phyloP scores from a whole-genome alignment of 23 tunicate species.

The Corella eumyota region DNA sequence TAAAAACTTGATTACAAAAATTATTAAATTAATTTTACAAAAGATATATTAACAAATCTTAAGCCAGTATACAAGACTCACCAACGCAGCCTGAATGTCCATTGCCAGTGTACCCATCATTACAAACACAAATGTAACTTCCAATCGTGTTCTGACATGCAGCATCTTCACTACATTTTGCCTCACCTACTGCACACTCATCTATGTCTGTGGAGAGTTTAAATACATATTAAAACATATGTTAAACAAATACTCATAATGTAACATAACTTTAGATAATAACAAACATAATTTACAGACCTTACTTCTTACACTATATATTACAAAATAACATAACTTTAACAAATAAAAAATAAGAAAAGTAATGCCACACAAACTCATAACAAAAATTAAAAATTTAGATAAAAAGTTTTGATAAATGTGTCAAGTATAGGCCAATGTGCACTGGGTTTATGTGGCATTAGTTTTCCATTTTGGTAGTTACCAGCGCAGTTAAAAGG shows the following conservation, averaged over 20 bases:
- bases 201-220: conserved; percentile 41
- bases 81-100: conserved; percentile 7
- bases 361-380: conserved; percentile 4
- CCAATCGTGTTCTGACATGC: conserved; percentile 45
- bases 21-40: conserved; percentile 1
- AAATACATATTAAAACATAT: too few species aligned
- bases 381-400: background rate
- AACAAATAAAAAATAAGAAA: too few species aligned
- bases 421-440: background rate
- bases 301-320: too few species aligned
- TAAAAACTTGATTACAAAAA: too few species aligned
- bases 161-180: conserved; percentile 12
- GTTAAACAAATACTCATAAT: too few species aligned
- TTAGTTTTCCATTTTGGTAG: too few species aligned
- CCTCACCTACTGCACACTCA: conserved; percentile 8
- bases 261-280: too few species aligned
- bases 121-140: conserved; percentile 24
- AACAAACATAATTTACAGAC: too few species aligned
- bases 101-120: conserved; percentile 15
- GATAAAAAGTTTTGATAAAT: conserved; percentile 6
- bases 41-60: background rate
- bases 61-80: background rate
- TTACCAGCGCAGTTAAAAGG: conserved; percentile 1
- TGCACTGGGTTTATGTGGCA: background rate
- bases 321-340: too few species aligned